Evolutionary conservation across 2,797 vertebrate genomes (phyloP), one percentile per base, ranked within the genome.

Genomic region (Etheostoma perlongum): DNA sequence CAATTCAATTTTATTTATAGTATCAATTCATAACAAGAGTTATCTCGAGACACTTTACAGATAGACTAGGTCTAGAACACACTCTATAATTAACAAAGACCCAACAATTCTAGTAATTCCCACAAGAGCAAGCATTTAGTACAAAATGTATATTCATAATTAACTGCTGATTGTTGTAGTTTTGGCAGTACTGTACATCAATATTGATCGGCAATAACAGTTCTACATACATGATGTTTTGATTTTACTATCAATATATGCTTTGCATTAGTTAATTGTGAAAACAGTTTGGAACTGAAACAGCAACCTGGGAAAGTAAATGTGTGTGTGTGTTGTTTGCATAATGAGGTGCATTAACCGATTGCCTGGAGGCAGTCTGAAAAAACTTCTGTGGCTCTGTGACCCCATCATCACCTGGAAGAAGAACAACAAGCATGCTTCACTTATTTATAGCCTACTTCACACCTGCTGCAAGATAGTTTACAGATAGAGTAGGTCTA

Each of bases 381-480:
- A 74, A 58, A 53, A 82, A 52, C 65, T 13, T 81, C 62, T 77
- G 75, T 77, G 65, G 76, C 85, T 85, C 59, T 67, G 33, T 88
- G 77, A 91, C 85, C 61, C 60, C 54, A 57, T 55, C 60, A 46
- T 72, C 67, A 79, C 78, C 59, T 72, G 67, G 57, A 74, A 58
- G 54, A 74, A 65, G 58, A n/a, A 21, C 53, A 58, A 47, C 18
- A 40, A 54, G 30, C 36, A 30, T 10, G 5, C 49, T 54, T 19
- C 33, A 0, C 27, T 82, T 46, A 55, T 81, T 81, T 19, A 48
- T 11, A 12, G 36, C 36, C 36, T 40, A 15, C 62, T 19, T 71
- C 62, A 79, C 74, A 85, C 61, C 72, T 78, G 76, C 76, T 77
- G 80, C 57, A 78, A 58, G n/a, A n/a, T n/a, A n/a, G n/a, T n/a